Percentiles rank a stretch among this genome's conserved stretches.
Evolutionary conservation across 1,140 invertebrate genomes (phyloP).

Genomic region (Zaprionus davidi): DNA sequence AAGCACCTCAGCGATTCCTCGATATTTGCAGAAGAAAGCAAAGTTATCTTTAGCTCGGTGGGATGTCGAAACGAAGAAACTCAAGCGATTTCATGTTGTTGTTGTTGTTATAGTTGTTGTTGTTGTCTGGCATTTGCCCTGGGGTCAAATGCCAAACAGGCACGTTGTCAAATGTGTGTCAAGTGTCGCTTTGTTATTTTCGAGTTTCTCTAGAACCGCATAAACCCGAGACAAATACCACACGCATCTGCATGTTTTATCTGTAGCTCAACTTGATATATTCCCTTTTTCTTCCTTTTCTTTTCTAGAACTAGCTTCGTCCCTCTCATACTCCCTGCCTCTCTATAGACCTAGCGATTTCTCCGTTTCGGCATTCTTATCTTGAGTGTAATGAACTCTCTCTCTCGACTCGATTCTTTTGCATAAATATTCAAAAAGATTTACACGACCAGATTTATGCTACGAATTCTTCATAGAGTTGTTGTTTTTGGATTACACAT

Average conservation of each 20-base stretch:
- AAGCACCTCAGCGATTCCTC: constrained; percentile 13
- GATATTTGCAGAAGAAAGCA: constrained; percentile 62
- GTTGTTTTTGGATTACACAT: neutral
- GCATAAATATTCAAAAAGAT: neutral
- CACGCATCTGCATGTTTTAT: constrained; percentile 5
- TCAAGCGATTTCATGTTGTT: constrained; percentile 34
- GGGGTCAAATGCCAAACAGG: constrained; percentile 56
- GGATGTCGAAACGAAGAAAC: constrained; percentile 31
- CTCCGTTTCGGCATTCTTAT: constrained; percentile 35
- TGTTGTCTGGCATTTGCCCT: constrained; percentile 29
- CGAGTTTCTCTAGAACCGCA: constrained; percentile 4
- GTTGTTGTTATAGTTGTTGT: constrained; percentile 16
- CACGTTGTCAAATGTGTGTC: constrained; percentile 51
- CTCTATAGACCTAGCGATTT: constrained; percentile 18
- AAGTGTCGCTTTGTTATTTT: constrained; percentile 50
- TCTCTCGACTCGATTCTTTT: constrained; percentile 28
- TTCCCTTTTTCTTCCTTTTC: neutral
- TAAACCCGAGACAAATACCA: neutral
- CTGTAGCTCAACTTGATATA: neutral
- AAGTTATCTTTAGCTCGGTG: constrained; percentile 16
- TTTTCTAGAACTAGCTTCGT: neutral
- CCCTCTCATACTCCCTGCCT: constrained; percentile 17
- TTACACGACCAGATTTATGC: neutral
- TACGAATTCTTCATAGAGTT: neutral
- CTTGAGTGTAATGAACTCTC: constrained; percentile 63